phyloP scores from a whole-genome alignment of 2,797 vertebrate genomes.

The Clarias laeviceps region DNA sequence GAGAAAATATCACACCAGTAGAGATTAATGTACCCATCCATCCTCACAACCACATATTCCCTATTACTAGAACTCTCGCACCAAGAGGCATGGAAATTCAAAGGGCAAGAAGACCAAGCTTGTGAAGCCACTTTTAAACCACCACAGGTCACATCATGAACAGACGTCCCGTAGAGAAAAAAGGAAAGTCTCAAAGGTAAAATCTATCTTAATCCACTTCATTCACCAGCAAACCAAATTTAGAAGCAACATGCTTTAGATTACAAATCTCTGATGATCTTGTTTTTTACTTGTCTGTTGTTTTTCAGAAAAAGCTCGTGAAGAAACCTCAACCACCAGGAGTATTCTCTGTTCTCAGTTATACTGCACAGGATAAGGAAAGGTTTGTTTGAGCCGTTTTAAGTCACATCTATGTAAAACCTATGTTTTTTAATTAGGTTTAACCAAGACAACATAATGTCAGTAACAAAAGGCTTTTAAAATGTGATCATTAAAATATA shows the following conservation, averaged over 20 bases:
- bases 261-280: not conserved
- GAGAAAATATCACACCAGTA: not conserved
- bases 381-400: constrained; percentile 20
- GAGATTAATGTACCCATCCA: not conserved
- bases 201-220: not conserved
- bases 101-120: not conserved
- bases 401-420: not conserved
- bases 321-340: not conserved
- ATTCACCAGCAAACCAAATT: not conserved
- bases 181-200: not conserved
- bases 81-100: constrained; percentile 9
- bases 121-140: not conserved
- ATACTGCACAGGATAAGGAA: not conserved
- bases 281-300: not conserved
- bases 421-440: not conserved
- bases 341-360: not conserved
- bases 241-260: not conserved
- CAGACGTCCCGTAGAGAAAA: not conserved
- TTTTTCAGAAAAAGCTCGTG: not conserved
- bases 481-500: not conserved
- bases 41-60: not conserved
- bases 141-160: not conserved
- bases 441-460: not conserved
- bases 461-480: not conserved
- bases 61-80: constrained; percentile 12